Evolutionary conservation across 1,140 invertebrate species (phyloP).

Genomic region (Cotesia vestalis): DNA sequence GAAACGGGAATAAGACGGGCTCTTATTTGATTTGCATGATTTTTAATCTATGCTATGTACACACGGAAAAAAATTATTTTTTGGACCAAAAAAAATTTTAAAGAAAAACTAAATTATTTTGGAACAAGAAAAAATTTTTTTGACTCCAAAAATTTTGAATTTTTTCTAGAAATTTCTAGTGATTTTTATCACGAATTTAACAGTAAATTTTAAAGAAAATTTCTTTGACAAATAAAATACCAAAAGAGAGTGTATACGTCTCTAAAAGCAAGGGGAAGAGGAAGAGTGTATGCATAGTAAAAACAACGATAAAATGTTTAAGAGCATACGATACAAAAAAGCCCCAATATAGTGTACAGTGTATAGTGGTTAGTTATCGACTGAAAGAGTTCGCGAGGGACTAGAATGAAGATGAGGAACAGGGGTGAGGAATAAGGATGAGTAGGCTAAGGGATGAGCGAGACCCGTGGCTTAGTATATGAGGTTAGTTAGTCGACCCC

Average conservation of each 20-base stretch:
- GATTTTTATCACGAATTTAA: too few relatives aligned
- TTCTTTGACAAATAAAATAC: not conserved
- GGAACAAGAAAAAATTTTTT: too few relatives aligned
- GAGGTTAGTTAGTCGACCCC: conserved; percentile 58
- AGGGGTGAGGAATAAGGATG: conserved; percentile 12
- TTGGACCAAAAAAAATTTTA: too few relatives aligned
- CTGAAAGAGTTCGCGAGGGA: not conserved
- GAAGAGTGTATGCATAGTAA: not conserved
- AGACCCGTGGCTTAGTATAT: conserved; percentile 44
- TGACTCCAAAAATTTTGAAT: too few relatives aligned
- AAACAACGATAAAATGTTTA: not conserved
- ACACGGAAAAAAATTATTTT: too few relatives aligned
- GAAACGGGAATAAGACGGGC: too few relatives aligned
- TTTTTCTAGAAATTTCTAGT: too few relatives aligned
- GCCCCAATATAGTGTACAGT: not conserved
- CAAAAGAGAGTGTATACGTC: not conserved
- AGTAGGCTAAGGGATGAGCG: conserved; percentile 27
- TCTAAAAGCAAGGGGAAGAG: not conserved
- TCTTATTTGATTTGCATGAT: too few relatives aligned
- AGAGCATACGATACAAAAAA: not conserved
- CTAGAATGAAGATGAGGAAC: conserved; percentile 5
- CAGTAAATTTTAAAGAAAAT: too few relatives aligned
- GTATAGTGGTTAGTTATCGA: conserved; percentile 1
- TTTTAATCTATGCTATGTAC: too few relatives aligned
- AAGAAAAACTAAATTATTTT: too few relatives aligned